These are phyloP conservation scores for Epistrophe grossulariae DNA, from an alignment of 2,888 invertebrate genomes.

Conservation along the genomic window DNA sequence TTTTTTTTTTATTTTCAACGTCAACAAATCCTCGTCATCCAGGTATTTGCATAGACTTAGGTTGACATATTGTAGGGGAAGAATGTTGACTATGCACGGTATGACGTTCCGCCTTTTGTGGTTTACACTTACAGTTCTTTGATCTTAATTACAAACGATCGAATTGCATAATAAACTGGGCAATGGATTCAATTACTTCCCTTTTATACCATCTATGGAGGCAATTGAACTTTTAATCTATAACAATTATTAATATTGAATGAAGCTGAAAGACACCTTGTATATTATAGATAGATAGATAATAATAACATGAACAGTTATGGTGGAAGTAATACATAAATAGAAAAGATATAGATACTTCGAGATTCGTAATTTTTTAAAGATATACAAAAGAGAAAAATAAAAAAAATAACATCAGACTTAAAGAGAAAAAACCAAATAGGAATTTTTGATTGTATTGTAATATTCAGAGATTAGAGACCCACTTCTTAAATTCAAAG, in stretches of 20 bases:
- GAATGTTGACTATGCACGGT: slow-evolving; percentile 65
- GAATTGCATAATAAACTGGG: slow-evolving; percentile 74
- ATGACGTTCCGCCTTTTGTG: slow-evolving; percentile 67
- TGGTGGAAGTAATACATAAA: not conserved
- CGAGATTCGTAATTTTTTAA: no score
- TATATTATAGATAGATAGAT: no score
- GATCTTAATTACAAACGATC: slow-evolving; percentile 73
- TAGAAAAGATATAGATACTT: no score
- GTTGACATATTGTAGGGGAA: slow-evolving; percentile 69
- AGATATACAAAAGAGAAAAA: no score
- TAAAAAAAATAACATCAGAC: no score
- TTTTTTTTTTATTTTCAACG: slow-evolving; percentile 4
- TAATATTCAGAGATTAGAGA: no score
- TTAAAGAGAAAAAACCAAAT: no score
- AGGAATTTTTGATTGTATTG: no score
- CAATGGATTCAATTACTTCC: slow-evolving; percentile 64
- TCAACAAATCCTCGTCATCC: slow-evolving; percentile 57
- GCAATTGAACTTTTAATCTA: slow-evolving; percentile 64
- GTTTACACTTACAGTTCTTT: slow-evolving; percentile 74
- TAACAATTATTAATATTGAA: not conserved
- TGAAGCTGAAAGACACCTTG: not conserved
- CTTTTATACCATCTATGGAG: slow-evolving; percentile 44
- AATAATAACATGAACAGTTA: not conserved
- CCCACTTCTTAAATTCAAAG: no score
- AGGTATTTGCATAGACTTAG: slow-evolving; percentile 57